A percentile compares a stretch with the other conserved stretches of the same genome.
phyloP scores from a whole-genome alignment of 2,113 vertebrate species.

The Hepsetus odoe region DNA sequence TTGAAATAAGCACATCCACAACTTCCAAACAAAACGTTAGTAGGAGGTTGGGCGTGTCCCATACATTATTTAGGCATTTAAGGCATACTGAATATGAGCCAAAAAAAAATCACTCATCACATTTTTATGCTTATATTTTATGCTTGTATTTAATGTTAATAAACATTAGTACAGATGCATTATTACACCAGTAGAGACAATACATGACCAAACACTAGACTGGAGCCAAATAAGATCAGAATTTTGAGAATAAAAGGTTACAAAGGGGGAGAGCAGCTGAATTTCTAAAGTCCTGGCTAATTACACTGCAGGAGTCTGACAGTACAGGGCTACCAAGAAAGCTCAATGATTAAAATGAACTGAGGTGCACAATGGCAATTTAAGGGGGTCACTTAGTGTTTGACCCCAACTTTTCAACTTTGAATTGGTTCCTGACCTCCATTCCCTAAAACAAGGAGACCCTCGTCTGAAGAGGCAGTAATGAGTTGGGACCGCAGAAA shows the following conservation, averaged over 20 bases:
- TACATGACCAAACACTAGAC: too few species aligned
- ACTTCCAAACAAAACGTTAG: too few species aligned
- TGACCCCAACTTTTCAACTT: slow-evolving; percentile 69
- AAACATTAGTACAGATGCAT: too few species aligned
- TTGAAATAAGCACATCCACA: too few species aligned
- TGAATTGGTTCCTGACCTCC: slow-evolving; percentile 70
- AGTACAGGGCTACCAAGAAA: slow-evolving; percentile 45
- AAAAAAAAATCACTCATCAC: too few species aligned
- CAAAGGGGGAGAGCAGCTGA: background rate
- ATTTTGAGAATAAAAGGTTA: background rate
- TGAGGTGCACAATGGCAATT: slow-evolving; percentile 60
- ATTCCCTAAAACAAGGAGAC: slow-evolving; percentile 62
- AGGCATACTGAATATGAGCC: too few species aligned
- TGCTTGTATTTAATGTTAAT: too few species aligned
- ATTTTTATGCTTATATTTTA: too few species aligned
- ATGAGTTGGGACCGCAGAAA: slow-evolving; percentile 62
- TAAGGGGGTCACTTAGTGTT: slow-evolving; percentile 66
- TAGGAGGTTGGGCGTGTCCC: too few species aligned
- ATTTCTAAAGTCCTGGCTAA: slow-evolving; percentile 20
- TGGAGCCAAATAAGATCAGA: background rate
- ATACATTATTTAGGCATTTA: too few species aligned
- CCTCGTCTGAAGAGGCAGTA: slow-evolving; percentile 51
- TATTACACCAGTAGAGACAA: background rate
- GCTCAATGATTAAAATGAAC: slow-evolving; percentile 69
- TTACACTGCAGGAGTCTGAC: slow-evolving; percentile 10